Evolutionary conservation across 2,113 vertebrate genomes (phyloP).

Genomic region (Seriola dumerili): DNA sequence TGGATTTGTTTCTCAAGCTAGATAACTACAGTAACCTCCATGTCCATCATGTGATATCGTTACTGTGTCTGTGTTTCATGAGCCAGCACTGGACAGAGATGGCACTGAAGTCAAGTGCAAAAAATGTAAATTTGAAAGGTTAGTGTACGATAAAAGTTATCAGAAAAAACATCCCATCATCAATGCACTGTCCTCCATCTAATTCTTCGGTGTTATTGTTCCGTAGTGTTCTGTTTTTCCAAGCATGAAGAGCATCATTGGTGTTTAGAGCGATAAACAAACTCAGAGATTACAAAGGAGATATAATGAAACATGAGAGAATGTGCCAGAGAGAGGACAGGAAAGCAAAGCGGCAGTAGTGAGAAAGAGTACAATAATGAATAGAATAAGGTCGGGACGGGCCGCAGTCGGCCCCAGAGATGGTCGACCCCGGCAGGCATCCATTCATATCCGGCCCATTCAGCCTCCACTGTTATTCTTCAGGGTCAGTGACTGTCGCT

Average conservation of each 20-base stretch:
- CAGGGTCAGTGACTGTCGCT: conserved; percentile 75
- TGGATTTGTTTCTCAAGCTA: too few relatives aligned
- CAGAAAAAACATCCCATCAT: too few relatives aligned
- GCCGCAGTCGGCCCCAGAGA: conserved; percentile 29
- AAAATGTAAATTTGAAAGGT: too few relatives aligned
- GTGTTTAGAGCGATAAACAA: conserved; percentile 46
- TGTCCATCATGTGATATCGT: too few relatives aligned
- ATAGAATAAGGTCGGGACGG: conserved; percentile 61
- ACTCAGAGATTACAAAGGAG: conserved; percentile 18
- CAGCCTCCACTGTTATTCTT: conserved; percentile 74
- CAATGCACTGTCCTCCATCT: neutral
- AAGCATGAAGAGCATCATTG: conserved; percentile 18
- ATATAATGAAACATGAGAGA: conserved; percentile 16
- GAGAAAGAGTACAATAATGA: conserved; percentile 55
- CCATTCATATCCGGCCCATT: conserved; percentile 56
- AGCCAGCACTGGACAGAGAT: too few relatives aligned
- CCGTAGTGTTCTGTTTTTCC: neutral
- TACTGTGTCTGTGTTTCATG: too few relatives aligned
- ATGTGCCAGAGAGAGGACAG: neutral
- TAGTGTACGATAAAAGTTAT: too few relatives aligned
- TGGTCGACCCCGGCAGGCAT: conserved; percentile 61
- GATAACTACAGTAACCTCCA: too few relatives aligned
- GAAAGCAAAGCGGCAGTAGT: conserved; percentile 1
- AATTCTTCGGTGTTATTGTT: neutral
- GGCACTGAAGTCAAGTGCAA: too few relatives aligned